A percentile compares a stretch with the other conserved stretches of the same genome.
Evolutionary conservation across 2,888 invertebrate genomes (phyloP).

Genomic region (Leptinotarsa rubiginosa): DNA sequence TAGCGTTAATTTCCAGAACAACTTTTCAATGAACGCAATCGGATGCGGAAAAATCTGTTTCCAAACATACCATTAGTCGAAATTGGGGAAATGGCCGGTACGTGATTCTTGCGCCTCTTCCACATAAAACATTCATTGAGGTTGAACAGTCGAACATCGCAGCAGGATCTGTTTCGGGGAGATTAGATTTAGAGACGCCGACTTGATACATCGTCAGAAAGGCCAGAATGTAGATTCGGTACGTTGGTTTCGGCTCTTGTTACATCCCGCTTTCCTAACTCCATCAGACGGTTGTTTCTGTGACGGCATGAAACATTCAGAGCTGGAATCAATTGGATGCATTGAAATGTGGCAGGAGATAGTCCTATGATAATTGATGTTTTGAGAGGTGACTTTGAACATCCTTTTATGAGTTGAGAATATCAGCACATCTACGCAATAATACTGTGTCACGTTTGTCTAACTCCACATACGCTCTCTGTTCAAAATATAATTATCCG

Average conservation of each 20-base stretch:
- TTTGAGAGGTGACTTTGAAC: no score
- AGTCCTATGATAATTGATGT: no score
- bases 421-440: no score
- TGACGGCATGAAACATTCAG: neutral
- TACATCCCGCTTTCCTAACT: constrained; percentile 31
- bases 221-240: constrained; percentile 37
- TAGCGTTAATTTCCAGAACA: no score
- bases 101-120: constrained; percentile 50
- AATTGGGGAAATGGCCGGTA: constrained; percentile 44
- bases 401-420: no score
- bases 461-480: no score
- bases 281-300: constrained; percentile 1
- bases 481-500: no score
- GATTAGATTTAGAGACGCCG: constrained; percentile 50
- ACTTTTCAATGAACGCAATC: neutral
- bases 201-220: constrained; percentile 46
- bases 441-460: no score
- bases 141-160: constrained; percentile 43
- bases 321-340: constrained; percentile 1
- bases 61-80: constrained; percentile 44
- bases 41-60: constrained; percentile 12
- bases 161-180: constrained; percentile 40
- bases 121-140: constrained; percentile 52
- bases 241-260: constrained; percentile 30
- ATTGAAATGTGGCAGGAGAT: neutral